phyloP scores from a whole-genome alignment of 2,797 vertebrate species.

The Iguana delicatissima region DNA sequence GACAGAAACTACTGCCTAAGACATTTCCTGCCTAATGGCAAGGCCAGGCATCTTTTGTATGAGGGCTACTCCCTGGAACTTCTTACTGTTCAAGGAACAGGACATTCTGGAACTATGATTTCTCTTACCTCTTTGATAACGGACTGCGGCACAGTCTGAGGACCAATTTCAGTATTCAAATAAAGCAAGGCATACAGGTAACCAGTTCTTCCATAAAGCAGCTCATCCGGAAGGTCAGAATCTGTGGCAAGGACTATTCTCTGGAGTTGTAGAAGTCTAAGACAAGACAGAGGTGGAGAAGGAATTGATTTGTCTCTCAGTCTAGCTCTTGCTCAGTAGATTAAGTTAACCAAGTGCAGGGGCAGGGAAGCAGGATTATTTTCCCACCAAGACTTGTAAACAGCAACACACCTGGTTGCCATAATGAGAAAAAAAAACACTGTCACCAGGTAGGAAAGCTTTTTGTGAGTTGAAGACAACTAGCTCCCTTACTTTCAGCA shows the following conservation, averaged over 20 bases:
- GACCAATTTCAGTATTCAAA: constrained; percentile 90
- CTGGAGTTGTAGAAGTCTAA: constrained; percentile 93
- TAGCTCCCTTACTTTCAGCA: not conserved
- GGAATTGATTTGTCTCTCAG: not conserved
- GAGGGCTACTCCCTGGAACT: not conserved
- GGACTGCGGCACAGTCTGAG: constrained; percentile 83
- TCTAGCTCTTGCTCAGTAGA: not conserved
- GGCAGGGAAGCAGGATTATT: not conserved
- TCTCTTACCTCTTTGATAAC: constrained; percentile 85
- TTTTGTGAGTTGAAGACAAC: not conserved
- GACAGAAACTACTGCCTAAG: not conserved
- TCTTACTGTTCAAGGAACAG: not conserved
- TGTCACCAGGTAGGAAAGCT: not conserved
- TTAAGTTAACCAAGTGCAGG: not conserved
- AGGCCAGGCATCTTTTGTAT: not conserved
- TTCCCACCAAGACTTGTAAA: not conserved
- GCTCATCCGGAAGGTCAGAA: constrained; percentile 90
- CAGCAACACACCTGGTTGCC: not conserved
- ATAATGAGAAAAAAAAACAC: not conserved
- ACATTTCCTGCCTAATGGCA: not conserved
- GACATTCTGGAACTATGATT: not conserved
- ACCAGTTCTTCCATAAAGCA: constrained; percentile 93
- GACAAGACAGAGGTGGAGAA: constrained; percentile 32
- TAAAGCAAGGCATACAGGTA: constrained; percentile 94
- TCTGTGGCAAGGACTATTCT: constrained; percentile 84